These are phyloP conservation scores for Orgyia antiqua DNA, from an alignment of 2,888 invertebrate genomes.

Conservation along the genomic window DNA sequence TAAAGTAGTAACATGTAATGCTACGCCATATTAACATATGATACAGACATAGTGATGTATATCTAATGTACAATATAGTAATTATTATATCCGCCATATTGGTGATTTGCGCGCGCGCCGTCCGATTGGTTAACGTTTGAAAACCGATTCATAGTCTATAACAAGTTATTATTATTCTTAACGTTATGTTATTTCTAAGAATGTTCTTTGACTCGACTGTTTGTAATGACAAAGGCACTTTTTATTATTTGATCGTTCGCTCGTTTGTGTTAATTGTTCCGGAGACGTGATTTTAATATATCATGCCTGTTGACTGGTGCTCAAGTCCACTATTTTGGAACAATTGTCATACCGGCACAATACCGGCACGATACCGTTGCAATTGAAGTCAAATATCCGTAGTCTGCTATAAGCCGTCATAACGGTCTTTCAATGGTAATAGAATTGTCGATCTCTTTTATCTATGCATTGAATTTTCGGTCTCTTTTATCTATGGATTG, in stretches of 20 bases:
- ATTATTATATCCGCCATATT: slow-evolving; percentile 49
- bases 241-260: slow-evolving; percentile 72
- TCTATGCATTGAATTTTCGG: no score
- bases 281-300: slow-evolving; percentile 74
- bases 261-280: slow-evolving; percentile 72
- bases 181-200: slow-evolving; percentile 55
- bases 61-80: slow-evolving; percentile 20
- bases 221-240: slow-evolving; percentile 70
- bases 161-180: slow-evolving; percentile 47
- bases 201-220: slow-evolving; percentile 44
- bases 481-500: no score
- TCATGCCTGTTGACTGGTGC: slow-evolving; percentile 64
- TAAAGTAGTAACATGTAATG: no score
- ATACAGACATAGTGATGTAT: slow-evolving; percentile 20
- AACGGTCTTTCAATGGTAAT: no score
- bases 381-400: no score
- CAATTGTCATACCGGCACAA: no score
- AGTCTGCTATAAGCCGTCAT: no score
- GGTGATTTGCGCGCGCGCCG: slow-evolving; percentile 34
- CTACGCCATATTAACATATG: slow-evolving; percentile 21
- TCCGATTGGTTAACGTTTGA: slow-evolving; percentile 45
- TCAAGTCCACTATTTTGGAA: no score
- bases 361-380: no score
- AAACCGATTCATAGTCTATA: slow-evolving; percentile 45
- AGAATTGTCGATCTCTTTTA: no score